Evolutionary conservation across 2,113 vertebrate species (phyloP), one percentile per base, ranked within the genome.

Genomic region (Sylvietta virens): DNA sequence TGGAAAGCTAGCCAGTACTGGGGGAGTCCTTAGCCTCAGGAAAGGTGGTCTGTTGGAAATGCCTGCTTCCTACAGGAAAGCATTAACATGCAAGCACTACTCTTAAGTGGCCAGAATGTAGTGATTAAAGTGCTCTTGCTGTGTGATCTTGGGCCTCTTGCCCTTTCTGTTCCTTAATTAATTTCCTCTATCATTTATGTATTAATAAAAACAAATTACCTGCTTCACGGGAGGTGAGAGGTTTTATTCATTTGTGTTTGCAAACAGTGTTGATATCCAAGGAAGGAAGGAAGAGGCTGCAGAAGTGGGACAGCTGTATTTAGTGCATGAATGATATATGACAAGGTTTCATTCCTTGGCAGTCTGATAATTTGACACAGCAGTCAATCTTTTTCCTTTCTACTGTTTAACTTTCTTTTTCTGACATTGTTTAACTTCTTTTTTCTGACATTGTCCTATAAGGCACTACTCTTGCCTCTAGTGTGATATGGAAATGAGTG

Each of bases 141-240:
- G 93, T 78, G 92, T 70, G 88, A 95, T 90, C 92, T 93, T 94
- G 87, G 64, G 81, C 95, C 82, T 96, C 85, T 92, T 95, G 86
- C 71, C 84, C 94, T 95, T 91, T 87, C 56, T 95, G 18, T 88
- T 95, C 93, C 79, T 94, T 95, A 95, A 97, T 97, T 97, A 95
- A 95, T 97, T 95, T 96, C 81, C 79, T 90, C 92, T 92, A 91
- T 94, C 81, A 92, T 93, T 86, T 97, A 70, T 80, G 62, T 91
- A 88, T 94, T 95, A 95, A 96, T 96, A 95, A 95, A 96, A 97
- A 95, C 88, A 95, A 94, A 95, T 96, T 94, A 96, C 94, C 85
- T 92, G 71, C 96, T 97, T 88, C 79, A 77, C 20, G 11, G 86
- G 86, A 91, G 84, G 90, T 91, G 90, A 96, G 87, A 93, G 90